Percentiles rank a stretch among this genome's conserved stretches.
Conservation (phyloP, 2,113 vertebrate species). For the Melanerpes formicivorus region DNA sequence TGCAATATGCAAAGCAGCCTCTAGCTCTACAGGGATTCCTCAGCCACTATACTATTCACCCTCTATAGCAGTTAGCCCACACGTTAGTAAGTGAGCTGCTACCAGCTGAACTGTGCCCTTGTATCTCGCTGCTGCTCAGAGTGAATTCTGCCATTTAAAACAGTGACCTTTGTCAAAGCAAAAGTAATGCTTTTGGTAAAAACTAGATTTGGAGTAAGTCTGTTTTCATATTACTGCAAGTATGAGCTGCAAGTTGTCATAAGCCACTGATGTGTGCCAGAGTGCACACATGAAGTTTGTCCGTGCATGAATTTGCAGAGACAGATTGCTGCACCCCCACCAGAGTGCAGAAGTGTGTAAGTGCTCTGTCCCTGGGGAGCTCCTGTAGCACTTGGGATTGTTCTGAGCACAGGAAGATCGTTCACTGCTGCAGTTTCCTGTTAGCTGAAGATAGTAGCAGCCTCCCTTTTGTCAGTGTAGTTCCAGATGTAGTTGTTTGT, state of each 20-base stretch:
- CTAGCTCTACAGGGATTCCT: background rate
- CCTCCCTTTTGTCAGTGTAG: rapidly evolving
- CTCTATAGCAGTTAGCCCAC: background rate
- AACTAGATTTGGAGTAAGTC: background rate
- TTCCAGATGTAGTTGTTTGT: background rate
- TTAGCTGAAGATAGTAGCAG: background rate
- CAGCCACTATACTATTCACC: background rate
- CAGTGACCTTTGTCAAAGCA: background rate
- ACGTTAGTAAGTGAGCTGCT: background rate
- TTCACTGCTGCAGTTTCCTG: background rate
- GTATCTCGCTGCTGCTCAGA: background rate
- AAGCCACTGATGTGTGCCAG: background rate
- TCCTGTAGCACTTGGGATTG: background rate
- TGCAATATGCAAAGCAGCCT: background rate
- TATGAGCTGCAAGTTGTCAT: background rate
- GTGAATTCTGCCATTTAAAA: background rate
- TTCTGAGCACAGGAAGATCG: background rate
- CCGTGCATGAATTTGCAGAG: background rate
- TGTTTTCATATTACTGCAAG: rapidly evolving
- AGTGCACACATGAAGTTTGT: background rate
- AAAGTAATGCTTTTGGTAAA: background rate
- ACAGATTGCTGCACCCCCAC: background rate
- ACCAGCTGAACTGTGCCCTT: background rate
- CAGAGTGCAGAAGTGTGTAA: rapidly evolving
- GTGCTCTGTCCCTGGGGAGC: rapidly evolving